Evolutionary conservation across 2,888 invertebrate genomes (phyloP), one percentile per base, ranked within the genome.

Genomic region (Thecophora atra): DNA sequence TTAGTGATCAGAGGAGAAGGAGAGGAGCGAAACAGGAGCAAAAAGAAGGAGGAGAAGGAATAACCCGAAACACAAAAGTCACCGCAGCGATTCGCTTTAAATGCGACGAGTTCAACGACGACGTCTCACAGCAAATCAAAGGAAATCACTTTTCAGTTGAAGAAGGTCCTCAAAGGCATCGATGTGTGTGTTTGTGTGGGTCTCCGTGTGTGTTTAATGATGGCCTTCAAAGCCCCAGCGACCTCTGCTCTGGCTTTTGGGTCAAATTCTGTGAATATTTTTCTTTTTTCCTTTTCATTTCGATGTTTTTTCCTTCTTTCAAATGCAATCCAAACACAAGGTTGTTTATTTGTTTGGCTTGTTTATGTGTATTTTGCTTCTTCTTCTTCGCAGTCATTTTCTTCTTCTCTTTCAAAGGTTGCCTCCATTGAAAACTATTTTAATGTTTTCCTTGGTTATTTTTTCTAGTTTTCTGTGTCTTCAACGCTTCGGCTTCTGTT

Each of bases 391-490:
- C 37, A 4, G 30, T 30, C 30, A 6, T 30, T 8, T 30, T 30
- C 30, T 30, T 30, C 30, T 30, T 37, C 37, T 37, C 11, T 37
- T 8, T 30, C 30, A 37, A 11, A 37, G 37, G 37, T 2, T 37
- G 37, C 37, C 37, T 37, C 37, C 37, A 56, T 66, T 72, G 54
- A 72, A 67, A 52, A 70, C 37, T 73, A 70, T 72, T 65, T 72
- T 74, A 67, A 74, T 72, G 42, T 54, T 28, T 13, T 67, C 47
- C 60, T 67, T 66, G 26, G 63, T 30, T 65, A 70, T 60, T 74
- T 52, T 21, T 11, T 65, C 42, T 65, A 37, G 37, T 37, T 11
- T 37, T 6, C 6, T 37, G 37, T 8, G 11, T 37, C 37, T 37
- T 37, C 37, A 11, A 11, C 37, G 37, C 37, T 37, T 6, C 37